These are phyloP conservation scores for Pocota personata DNA, from an alignment of 2,888 invertebrate genomes.

Conservation along the genomic window DNA sequence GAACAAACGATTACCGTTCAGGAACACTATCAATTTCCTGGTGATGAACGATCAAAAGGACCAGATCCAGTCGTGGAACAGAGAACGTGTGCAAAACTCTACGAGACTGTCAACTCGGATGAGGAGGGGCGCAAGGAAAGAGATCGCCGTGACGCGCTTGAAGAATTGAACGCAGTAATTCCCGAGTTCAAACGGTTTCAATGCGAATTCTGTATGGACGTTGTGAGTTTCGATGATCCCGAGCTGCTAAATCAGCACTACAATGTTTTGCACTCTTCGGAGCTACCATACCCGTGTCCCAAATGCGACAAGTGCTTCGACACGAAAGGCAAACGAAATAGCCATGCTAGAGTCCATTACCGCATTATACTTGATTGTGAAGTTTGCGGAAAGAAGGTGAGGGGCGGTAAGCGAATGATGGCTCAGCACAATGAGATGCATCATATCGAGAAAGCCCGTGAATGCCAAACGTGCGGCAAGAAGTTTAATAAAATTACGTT, in stretches of 20 bases:
- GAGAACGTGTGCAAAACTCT: neutral
- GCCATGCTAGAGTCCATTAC: slow-evolving; percentile 49
- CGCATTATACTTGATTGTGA: slow-evolving; percentile 31
- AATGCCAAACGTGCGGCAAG: slow-evolving; percentile 50
- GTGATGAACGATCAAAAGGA: slow-evolving; percentile 1
- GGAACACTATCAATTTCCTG: slow-evolving; percentile 59
- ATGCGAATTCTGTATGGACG: slow-evolving; percentile 59
- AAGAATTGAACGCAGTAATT: slow-evolving; percentile 21
- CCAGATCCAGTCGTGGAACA: neutral
- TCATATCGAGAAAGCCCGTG: slow-evolving; percentile 41
- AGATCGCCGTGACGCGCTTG: slow-evolving; percentile 4
- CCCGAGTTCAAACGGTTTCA: slow-evolving; percentile 45
- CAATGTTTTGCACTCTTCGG: slow-evolving; percentile 42
- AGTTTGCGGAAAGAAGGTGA: slow-evolving; percentile 46
- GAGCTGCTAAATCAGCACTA: slow-evolving; percentile 53
- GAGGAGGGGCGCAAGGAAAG: neutral
- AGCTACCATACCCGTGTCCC: slow-evolving; percentile 46
- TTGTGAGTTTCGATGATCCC: slow-evolving; percentile 54
- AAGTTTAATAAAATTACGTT: slow-evolving; percentile 31
- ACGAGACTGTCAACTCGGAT: neutral
- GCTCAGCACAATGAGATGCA: slow-evolving; percentile 58
- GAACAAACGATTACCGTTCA: slow-evolving; percentile 60
- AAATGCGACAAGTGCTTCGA: slow-evolving; percentile 49
- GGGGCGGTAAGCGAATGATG: slow-evolving; percentile 60
- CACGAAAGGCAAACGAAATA: slow-evolving; percentile 36